phyloP scores from a whole-genome alignment of 1,140 invertebrate species.

The Mercenaria mercenaria region DNA sequence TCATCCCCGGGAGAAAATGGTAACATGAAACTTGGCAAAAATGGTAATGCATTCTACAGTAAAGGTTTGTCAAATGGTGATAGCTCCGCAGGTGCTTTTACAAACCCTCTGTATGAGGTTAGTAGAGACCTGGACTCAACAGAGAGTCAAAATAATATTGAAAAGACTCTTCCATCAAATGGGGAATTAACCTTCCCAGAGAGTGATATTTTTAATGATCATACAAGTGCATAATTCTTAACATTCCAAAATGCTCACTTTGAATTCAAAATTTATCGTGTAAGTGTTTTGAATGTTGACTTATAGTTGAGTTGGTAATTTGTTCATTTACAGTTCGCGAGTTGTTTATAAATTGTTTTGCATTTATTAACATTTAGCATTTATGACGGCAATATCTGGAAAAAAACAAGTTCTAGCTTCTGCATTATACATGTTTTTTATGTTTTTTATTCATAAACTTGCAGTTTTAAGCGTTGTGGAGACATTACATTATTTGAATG shows the following conservation, averaged over 20 bases:
- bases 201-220: background rate
- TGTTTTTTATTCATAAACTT: no score
- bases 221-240: constrained; percentile 46
- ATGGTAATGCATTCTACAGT: constrained; percentile 54
- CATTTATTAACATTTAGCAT: no score
- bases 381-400: no score
- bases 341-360: no score
- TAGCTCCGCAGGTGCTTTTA: constrained; percentile 32
- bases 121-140: constrained; percentile 17
- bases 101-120: constrained; percentile 51
- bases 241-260: background rate
- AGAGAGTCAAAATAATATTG: constrained; percentile 14
- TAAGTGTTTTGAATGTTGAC: no score
- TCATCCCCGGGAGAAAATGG: constrained; percentile 7
- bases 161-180: constrained; percentile 33
- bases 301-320: no score
- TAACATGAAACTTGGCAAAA: constrained; percentile 44
- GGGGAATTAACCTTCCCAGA: constrained; percentile 44
- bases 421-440: no score
- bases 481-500: no score
- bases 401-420: no score
- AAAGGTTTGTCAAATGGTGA: constrained; percentile 53
- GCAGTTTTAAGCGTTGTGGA: no score
- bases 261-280: background rate
- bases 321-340: no score